Evolutionary conservation across 92 coral and sea anemone species (phyloP), one percentile per base, ranked within the genome.

Genomic region (Plumapathes pennacea): DNA sequence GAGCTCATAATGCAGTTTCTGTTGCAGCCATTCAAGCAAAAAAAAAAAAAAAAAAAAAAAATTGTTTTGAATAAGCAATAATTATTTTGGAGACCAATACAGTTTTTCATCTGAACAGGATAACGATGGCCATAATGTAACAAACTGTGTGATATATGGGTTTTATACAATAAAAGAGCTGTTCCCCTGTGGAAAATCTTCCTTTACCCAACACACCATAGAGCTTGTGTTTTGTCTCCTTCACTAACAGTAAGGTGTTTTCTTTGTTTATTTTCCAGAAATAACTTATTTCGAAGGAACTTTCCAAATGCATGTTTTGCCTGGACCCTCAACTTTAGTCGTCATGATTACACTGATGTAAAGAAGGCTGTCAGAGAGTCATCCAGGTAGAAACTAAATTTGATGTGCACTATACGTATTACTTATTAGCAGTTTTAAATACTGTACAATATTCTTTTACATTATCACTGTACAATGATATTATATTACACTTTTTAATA

Each of bases 251-350:
- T 34, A 34, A 34, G n/a, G 40, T 34, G 40, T 8, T n/a, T 8
- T 18, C n/a, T 31, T 14, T 8, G 29, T 39, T 15, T 42, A 25
- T 25, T 0, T 32, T 28, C 3, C 45, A 92, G 98, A 45, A 50
- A 89, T 60, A 92, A 89, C 64, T 60, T 92, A 20, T 88, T 92
- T 67, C 80, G 64, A 44, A 84, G 97, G 38, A 90, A 59, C 12
- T 92, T 88, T 33, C 81, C 89, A 25, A 92, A 89, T 42, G 47
- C 85, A 8, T 52, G 74, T 31, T 92, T 80, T 33, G 71, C 67
- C 32, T 77, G 81, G 67, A 64, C 46, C 25, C 59, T 81, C 34
- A 41, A 64, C 38, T 73, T 69, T 60, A 68, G 72, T 36, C 25
- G 47, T 34, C 77, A 75, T 51, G 49, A 31, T n/a, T 75, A 69